Conservation (phyloP, 2,113 vertebrate species). For the Upupa epops region DNA sequence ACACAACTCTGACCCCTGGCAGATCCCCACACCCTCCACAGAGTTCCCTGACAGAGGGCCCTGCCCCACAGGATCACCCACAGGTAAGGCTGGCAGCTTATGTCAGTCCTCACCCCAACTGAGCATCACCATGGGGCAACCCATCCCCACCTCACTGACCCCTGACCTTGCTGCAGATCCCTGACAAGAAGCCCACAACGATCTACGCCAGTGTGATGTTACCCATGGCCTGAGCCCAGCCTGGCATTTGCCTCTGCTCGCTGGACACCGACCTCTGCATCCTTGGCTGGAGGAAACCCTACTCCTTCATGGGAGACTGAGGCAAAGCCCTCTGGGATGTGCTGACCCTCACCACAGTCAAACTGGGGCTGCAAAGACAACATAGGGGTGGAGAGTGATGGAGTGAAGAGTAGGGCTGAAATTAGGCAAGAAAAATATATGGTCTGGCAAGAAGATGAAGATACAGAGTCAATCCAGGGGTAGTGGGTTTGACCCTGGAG, state of each 20-base stretch:
- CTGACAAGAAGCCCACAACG: rapidly evolving
- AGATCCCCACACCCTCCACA: rapidly evolving
- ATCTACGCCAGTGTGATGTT: neutral
- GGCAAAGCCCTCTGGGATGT: rapidly evolving
- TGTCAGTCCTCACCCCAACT: rapidly evolving
- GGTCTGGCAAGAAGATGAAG: rapidly evolving
- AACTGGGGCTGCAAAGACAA: rapidly evolving
- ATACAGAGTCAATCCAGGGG: no score
- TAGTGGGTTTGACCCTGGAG: no score
- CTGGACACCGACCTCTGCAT: rapidly evolving
- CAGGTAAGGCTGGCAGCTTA: neutral
- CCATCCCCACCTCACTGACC: rapidly evolving
- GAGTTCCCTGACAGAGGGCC: rapidly evolving
- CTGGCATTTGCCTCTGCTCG: rapidly evolving
- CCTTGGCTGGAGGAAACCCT: neutral
- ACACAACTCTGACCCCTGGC: rapidly evolving
- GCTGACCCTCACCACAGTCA: rapidly evolving
- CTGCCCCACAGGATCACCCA: rapidly evolving
- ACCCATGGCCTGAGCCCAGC: neutral
- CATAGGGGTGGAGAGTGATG: rapidly evolving
- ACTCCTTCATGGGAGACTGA: rapidly evolving
- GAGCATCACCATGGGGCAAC: rapidly evolving
- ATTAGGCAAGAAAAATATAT: neutral
- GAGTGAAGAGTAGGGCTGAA: neutral
- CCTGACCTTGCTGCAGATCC: neutral